Percentiles rank a stretch among this genome's conserved stretches.
Evolutionary conservation across 2,797 vertebrate genomes (phyloP).

Genomic region (Acestrorhynchus altus): DNA sequence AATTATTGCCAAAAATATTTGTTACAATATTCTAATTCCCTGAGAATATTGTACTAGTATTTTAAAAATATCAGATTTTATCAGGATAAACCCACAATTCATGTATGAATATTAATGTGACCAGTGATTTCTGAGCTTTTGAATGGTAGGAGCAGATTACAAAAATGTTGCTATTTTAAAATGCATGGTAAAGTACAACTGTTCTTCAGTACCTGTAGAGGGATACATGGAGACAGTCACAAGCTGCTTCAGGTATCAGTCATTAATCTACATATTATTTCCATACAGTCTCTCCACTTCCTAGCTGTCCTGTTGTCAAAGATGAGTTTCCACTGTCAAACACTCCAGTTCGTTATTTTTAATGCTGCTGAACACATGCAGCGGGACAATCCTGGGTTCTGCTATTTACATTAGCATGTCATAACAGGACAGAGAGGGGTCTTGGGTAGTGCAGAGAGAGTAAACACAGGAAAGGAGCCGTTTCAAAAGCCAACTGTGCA

Average conservation of each 20-base stretch:
- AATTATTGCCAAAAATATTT: too few species aligned
- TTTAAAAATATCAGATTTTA: too few species aligned
- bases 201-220: not conserved
- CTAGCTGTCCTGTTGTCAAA: constrained; percentile 13
- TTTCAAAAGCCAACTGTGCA: constrained; percentile 9
- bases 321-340: constrained; percentile 9
- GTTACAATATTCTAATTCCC: too few species aligned
- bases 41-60: too few species aligned
- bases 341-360: not conserved
- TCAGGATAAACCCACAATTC: too few species aligned
- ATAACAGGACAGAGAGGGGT: constrained; percentile 33
- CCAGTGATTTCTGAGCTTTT: too few species aligned
- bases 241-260: not conserved
- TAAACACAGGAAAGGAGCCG: constrained; percentile 17
- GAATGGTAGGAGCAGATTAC: too few species aligned
- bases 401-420: constrained; percentile 34
- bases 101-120: too few species aligned
- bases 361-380: constrained; percentile 1
- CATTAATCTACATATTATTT: not conserved
- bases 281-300: not conserved
- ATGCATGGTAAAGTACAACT: too few species aligned
- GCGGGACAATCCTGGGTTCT: constrained; percentile 8
- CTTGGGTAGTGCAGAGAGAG: constrained; percentile 2
- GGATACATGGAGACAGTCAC: not conserved
- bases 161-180: too few species aligned